Conservation (phyloP, 2,113 vertebrate genomes). For the Uria lomvia region DNA sequence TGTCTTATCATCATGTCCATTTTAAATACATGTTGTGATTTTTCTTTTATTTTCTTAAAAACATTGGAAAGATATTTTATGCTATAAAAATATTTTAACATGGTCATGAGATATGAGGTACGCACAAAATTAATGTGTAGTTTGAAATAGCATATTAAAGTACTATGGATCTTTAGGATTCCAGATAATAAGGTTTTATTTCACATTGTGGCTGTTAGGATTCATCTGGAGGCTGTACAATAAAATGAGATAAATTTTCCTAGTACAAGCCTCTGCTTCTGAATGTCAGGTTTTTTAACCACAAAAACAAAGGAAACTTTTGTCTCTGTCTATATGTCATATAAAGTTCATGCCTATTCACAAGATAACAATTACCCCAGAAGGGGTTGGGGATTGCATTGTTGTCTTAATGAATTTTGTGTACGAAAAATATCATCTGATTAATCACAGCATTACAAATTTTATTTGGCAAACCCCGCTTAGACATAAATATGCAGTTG, state of each 20-base stretch:
- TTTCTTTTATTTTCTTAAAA: neutral
- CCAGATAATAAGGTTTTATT: neutral
- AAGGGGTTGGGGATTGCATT: neutral
- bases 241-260: neutral
- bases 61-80: neutral
- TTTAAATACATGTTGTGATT: neutral
- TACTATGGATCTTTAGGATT: neutral
- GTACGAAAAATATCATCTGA: neutral
- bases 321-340: neutral
- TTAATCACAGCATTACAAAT: conserved; percentile 5
- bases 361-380: neutral
- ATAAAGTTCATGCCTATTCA: neutral
- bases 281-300: neutral
- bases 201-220: neutral
- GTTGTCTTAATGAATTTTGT: neutral
- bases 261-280: neutral
- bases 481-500: conserved; percentile 30
- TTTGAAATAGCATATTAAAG: neutral
- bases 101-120: neutral
- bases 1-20: neutral
- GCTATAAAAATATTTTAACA: neutral
- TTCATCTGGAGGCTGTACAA: neutral
- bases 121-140: neutral
- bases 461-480: conserved; percentile 7
- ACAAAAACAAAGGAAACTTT: neutral